Evolutionary conservation across 1,140 invertebrate genomes (phyloP).

Genomic region (Lysiphlebus fabarum): DNA sequence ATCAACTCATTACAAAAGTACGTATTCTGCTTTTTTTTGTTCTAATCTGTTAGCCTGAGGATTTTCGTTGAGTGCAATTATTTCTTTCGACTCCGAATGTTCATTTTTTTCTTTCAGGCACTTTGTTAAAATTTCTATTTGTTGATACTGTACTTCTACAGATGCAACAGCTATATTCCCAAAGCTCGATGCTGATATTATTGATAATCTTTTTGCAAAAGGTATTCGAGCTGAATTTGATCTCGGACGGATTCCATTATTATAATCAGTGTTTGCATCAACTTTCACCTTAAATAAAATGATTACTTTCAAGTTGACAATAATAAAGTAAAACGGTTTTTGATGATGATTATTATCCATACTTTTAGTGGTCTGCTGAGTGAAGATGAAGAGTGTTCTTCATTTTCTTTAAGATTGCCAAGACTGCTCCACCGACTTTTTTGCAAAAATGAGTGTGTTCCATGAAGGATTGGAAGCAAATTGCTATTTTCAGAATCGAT

Average conservation of each 20-base stretch:
- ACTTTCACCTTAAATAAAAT: no score
- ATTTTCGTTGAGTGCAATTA: no score
- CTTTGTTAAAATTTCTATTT: constrained; percentile 9
- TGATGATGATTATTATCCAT: neutral
- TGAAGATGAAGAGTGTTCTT: constrained; percentile 32
- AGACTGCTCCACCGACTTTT: constrained; percentile 44
- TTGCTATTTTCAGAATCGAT: constrained; percentile 17
- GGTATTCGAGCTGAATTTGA: constrained; percentile 16
- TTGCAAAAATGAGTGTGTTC: constrained; percentile 30
- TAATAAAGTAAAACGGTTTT: no score
- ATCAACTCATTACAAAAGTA: no score
- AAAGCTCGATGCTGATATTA: constrained; percentile 23
- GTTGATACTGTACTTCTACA: constrained; percentile 16
- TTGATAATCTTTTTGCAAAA: constrained; percentile 15
- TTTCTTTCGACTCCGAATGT: constrained; percentile 9
- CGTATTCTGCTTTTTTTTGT: constrained; percentile 1
- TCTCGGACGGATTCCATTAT: constrained; percentile 29
- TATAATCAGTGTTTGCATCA: neutral
- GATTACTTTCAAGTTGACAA: no score
- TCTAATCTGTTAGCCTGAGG: constrained; percentile 26
- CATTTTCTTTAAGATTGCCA: constrained; percentile 44
- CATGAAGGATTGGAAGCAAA: constrained; percentile 38
- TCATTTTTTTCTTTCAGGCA: neutral
- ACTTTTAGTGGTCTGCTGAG: constrained; percentile 38
- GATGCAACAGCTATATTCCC: constrained; percentile 23